Evolutionary conservation across 2,888 invertebrate genomes (phyloP), one percentile per base, ranked within the genome.

Genomic region (Syritta pipiens): DNA sequence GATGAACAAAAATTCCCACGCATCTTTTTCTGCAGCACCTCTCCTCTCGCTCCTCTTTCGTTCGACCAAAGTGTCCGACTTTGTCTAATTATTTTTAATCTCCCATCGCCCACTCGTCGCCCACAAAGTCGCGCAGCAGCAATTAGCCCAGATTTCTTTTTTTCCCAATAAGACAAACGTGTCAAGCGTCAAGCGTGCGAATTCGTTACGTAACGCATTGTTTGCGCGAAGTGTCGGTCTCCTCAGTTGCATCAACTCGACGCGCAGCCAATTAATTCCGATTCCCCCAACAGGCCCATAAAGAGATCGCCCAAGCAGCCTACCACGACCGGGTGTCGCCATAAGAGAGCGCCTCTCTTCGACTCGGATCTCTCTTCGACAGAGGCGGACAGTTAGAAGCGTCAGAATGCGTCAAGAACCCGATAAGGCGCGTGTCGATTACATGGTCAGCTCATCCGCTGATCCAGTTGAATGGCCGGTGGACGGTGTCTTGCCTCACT

Each of bases 141-240:
- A 28, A 0, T 46, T 48, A 60, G n/a, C 71, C 60, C 35, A 32
- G 48, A 55, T 71, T 65, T 59, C 37, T 28, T 60, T n/a, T n/a
- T 77, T 48, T 42, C 48, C 42, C 32, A 68, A 62, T 51, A 46
- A 62, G 49, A 57, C 62, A 51, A 62, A 57, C 46, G 74, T 79
- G 67, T 74, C 67, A 72, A 30, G n/a, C 74, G 67, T 74, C 67
- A 72, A 30, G n/a, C 74, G 67, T 79, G 79, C 24, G 74, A 79
- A 74, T 51, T 14, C 62, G 62, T 79, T 79, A 74, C 62, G 79
- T 62, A 79, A 79, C 30, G 28, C 79, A 74, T 79, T 79, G 67
- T 74, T 68, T 48, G 72, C 48, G 32, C 67, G 65, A 77, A n/a
- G n/a, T 46, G 30, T 65, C 53, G 42, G 53, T 49, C 30, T 60